phyloP scores from a whole-genome alignment of 1,140 invertebrate genomes.

The Papilio polytes region DNA sequence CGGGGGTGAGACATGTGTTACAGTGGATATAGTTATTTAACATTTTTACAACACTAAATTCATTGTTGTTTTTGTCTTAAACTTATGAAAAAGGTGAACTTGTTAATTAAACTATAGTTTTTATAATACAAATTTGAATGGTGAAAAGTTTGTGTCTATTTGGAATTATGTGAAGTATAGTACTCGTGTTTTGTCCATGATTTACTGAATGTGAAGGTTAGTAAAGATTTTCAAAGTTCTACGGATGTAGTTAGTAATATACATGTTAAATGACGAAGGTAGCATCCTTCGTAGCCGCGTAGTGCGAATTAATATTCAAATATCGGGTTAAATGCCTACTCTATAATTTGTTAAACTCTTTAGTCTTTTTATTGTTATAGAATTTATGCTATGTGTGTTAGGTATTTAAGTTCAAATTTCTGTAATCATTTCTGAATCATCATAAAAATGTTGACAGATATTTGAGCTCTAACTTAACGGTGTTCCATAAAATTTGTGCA shows the following conservation, averaged over 20 bases:
- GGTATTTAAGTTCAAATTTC: too few relatives aligned
- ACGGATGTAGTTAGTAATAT: background rate
- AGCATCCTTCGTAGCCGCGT: background rate
- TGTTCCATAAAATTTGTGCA: too few relatives aligned
- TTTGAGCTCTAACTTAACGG: too few relatives aligned
- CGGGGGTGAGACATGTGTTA: conserved; percentile 2
- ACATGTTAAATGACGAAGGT: background rate
- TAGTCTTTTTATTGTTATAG: too few relatives aligned
- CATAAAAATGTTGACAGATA: too few relatives aligned
- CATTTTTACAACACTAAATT: background rate
- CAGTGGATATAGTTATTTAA: background rate
- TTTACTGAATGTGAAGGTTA: conserved; percentile 7
- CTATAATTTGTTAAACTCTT: too few relatives aligned
- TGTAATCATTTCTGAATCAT: too few relatives aligned
- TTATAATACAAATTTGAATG: background rate
- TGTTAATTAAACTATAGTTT: background rate
- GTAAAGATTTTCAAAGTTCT: background rate
- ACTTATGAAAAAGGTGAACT: background rate
- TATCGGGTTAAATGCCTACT: too few relatives aligned
- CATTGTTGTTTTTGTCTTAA: background rate
- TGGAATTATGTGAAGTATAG: background rate
- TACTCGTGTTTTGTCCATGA: background rate
- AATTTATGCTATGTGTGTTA: too few relatives aligned
- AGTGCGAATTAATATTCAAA: background rate
- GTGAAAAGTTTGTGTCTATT: background rate